Percentiles rank a stretch among this genome's conserved stretches.
Conservation (phyloP, 2,797 vertebrate genomes). For the Notoglanidium macrostoma region DNA sequence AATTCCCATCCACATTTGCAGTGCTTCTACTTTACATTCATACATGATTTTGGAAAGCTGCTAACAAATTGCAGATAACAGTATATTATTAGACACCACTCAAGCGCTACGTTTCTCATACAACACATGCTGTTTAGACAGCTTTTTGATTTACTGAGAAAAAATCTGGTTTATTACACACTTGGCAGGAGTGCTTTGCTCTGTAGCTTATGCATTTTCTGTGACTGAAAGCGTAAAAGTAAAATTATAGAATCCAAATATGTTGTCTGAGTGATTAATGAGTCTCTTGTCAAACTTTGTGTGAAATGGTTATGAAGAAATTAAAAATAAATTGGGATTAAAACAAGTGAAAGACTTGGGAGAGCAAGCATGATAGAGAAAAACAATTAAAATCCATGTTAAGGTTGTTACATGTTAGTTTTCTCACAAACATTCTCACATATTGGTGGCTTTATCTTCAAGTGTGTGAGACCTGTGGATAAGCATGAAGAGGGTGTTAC, state of each 20-base stretch:
- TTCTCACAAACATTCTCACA: background rate
- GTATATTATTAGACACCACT: background rate
- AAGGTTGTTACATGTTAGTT: background rate
- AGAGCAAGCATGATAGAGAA: background rate
- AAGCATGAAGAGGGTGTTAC: background rate
- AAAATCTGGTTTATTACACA: constrained; percentile 20
- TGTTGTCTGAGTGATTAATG: constrained; percentile 9
- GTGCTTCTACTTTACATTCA: background rate
- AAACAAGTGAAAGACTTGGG: background rate
- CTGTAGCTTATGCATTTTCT: constrained; percentile 13
- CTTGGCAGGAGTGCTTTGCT: constrained; percentile 13
- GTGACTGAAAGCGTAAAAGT: constrained; percentile 19
- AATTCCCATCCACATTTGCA: background rate
- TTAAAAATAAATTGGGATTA: background rate
- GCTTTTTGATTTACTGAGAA: constrained; percentile 32
- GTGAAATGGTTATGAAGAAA: background rate
- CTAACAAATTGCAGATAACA: constrained; percentile 22
- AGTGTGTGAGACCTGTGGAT: background rate
- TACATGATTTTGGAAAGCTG: constrained; percentile 27
- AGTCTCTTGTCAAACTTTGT: background rate
- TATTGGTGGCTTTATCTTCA: background rate
- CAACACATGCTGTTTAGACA: constrained; percentile 40
- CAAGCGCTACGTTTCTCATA: constrained; percentile 22
- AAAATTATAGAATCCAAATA: constrained; percentile 18
- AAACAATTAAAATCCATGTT: background rate